A percentile compares a stretch with the other conserved stretches of the same genome.
Evolutionary conservation across 2,113 vertebrate genomes (phyloP).

Genomic region (Lathamus discolor): DNA sequence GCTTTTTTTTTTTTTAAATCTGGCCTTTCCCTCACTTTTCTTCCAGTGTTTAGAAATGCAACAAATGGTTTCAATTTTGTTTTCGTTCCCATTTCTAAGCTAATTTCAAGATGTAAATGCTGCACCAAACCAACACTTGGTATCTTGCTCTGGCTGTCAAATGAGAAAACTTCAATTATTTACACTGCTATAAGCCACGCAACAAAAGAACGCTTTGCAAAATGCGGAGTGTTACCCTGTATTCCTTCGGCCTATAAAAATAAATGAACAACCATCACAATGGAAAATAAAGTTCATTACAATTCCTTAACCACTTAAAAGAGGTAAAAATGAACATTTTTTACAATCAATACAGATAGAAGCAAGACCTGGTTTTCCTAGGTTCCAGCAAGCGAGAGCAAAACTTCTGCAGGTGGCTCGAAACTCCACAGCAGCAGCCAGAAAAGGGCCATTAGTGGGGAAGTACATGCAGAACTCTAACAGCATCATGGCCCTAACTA

Average conservation of each 20-base stretch:
- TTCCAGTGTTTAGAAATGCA: not conserved
- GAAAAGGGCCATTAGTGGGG: not conserved
- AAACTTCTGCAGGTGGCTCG: not conserved
- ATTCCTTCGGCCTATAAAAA: not conserved
- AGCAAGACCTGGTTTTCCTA: not conserved
- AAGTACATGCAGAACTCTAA: not conserved
- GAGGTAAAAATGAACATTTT: not conserved
- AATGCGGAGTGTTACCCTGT: not conserved
- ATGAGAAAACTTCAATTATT: conserved; percentile 3
- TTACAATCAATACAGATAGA: not conserved
- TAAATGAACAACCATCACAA: not conserved
- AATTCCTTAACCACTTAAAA: not conserved
- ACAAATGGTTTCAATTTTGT: not conserved
- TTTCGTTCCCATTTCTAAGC: not conserved
- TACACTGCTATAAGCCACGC: conserved; percentile 30
- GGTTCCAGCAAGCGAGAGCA: rapidly evolving
- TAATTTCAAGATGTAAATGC: conserved; percentile 23
- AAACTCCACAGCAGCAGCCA: not conserved
- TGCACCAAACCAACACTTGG: not conserved
- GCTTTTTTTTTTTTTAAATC: not conserved
- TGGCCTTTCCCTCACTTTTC: not conserved
- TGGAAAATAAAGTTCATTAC: not conserved
- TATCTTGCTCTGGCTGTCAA: conserved; percentile 37
- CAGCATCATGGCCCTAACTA: not conserved
- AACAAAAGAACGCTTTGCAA: not conserved